Evolutionary conservation across 2,888 invertebrate species (phyloP).

Genomic region (Tenthredo amoena): DNA sequence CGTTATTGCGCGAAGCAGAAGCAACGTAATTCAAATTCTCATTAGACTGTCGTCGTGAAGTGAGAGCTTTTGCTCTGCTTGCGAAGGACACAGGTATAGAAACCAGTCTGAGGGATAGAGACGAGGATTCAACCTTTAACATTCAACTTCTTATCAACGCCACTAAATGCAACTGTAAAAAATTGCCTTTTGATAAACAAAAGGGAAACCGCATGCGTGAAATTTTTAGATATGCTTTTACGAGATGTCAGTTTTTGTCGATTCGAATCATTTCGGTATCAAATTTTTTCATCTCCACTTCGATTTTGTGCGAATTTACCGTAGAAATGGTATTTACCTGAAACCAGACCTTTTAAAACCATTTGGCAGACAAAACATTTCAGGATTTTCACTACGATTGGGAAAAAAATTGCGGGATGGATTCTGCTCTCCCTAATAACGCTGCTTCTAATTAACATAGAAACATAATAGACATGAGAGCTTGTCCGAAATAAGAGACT

Average conservation of each 20-base stretch:
- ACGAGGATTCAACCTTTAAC: neutral
- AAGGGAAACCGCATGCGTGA: neutral
- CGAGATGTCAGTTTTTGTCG: neutral
- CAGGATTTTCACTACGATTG: neutral
- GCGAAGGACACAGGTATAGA: constrained; percentile 37
- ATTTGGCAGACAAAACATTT: neutral
- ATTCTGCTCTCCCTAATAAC: too few relatives aligned
- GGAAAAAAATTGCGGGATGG: neutral
- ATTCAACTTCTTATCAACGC: neutral
- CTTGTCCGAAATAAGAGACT: too few relatives aligned
- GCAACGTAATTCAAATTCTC: constrained; percentile 76
- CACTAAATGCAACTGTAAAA: neutral
- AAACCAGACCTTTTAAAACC: too few relatives aligned
- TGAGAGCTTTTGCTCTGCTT: constrained; percentile 70
- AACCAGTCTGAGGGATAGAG: neutral
- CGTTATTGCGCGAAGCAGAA: constrained; percentile 63
- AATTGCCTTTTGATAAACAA: neutral
- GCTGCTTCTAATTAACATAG: too few relatives aligned
- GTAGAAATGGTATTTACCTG: neutral
- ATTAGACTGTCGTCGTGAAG: constrained; percentile 71
- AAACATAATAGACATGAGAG: too few relatives aligned
- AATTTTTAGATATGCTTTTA: neutral
- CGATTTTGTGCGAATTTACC: neutral
- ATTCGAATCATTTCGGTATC: neutral
- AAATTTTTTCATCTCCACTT: neutral